Conservation (phyloP, 2,797 vertebrate genomes). For the Echiichthys vipera region DNA sequence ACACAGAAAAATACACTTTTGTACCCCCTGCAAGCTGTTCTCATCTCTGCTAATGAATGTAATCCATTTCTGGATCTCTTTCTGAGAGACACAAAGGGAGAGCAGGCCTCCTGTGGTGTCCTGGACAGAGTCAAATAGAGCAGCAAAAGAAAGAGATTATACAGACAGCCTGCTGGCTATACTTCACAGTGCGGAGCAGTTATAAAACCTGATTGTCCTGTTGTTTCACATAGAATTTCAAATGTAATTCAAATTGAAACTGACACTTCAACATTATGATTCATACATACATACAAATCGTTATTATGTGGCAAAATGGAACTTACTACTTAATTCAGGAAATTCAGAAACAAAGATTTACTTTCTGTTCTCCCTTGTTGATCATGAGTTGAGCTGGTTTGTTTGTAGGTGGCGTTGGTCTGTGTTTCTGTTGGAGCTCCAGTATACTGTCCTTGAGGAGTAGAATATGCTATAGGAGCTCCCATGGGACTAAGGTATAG, state of each 20-base stretch:
- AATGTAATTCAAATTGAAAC: slow-evolving; percentile 6
- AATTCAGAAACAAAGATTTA: neutral
- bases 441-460: slow-evolving; percentile 48
- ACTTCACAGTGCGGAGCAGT: slow-evolving; percentile 21
- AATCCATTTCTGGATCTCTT: slow-evolving; percentile 60
- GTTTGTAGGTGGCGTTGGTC: slow-evolving; percentile 12
- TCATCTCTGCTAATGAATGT: slow-evolving; percentile 70
- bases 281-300: no score
- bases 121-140: slow-evolving; percentile 51
- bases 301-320: neutral
- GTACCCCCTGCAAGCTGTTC: slow-evolving; percentile 54
- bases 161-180: slow-evolving; percentile 32
- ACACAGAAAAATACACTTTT: slow-evolving; percentile 33
- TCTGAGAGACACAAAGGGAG: slow-evolving; percentile 56
- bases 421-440: slow-evolving; percentile 24
- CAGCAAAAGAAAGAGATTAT: slow-evolving; percentile 28
- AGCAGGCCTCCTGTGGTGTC: slow-evolving; percentile 54
- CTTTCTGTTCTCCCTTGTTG: neutral
- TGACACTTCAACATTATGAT: neutral
- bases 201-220: slow-evolving; percentile 13
- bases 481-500: slow-evolving; percentile 53
- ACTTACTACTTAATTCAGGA: neutral
- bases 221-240: slow-evolving; percentile 13
- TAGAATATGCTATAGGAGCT: slow-evolving; percentile 48
- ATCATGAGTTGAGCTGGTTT: slow-evolving; percentile 2